Base-by-base conservation (phyloP, 2,888 invertebrate species). In the Oscheius sp. region DNA sequence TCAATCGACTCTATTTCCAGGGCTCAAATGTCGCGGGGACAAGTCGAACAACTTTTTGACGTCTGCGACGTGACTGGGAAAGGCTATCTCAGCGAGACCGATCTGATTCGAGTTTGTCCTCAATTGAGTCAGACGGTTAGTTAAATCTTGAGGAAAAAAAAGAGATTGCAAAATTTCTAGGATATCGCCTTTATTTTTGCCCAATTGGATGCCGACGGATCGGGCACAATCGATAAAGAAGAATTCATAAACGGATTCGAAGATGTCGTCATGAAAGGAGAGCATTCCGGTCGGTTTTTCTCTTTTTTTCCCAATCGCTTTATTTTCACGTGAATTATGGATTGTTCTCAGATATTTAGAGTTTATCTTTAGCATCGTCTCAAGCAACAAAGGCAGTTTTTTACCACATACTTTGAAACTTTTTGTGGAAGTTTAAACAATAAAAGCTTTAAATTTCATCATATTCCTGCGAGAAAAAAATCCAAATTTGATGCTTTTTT, bases 161-260 rank as follows among this genome's bases (percentile, higher is more conserved):
- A n/a, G n/a, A n/a, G n/a, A n/a, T 17, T 29, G 12, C 15, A n/a
- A 8, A 12, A 58, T 55, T 69, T 65, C 20, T 37, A 81, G 81
- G 81, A 81, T 63, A 71, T 81, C 8, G 71, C 65, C 1, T 83
- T 83, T 71, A 82, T 83, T 42, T 83, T 83, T 73, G 74, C 77
- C 0, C 77, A 78, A 48, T 55, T 83, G 48, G 83, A 83, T 64
- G 69, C 74, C 1, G 80, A 82, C 64, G 76, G 78, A 10, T 80
- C 79, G 12, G 81, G 82, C 0, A 72, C 69, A 65, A 83, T 83
- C 61, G 83, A 83, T 34, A 80, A 80, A 63, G 68, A 84, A 2
- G 88, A 88, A 73, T 88, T 88, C 76, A 80, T 85, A 39, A 82
- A 82, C 33, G 88, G 88, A 3, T 88, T 88, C 48, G 75, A 78